A percentile compares a stretch with the other conserved stretches of the same genome.
These are phyloP conservation scores for Epinephelus moara DNA, from an alignment of 2,113 vertebrate species.

Conservation along the genomic window DNA sequence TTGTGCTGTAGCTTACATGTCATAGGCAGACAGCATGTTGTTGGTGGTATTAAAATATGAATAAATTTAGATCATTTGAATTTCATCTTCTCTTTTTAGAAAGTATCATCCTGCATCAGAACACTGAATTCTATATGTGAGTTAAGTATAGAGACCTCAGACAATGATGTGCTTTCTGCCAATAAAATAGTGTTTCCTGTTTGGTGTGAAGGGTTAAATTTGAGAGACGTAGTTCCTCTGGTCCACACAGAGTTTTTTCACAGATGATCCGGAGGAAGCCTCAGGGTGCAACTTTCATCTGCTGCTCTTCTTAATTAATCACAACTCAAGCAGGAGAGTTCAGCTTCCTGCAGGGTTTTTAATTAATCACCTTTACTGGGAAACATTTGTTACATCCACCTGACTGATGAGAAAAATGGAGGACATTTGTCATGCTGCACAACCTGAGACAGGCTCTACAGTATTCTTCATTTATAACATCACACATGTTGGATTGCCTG, in stretches of 20 bases:
- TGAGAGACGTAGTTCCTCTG: neutral
- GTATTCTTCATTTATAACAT: neutral
- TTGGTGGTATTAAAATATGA: too few relatives aligned
- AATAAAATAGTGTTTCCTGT: neutral
- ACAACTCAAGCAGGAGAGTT: constrained; percentile 42
- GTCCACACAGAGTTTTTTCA: constrained; percentile 10
- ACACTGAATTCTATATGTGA: too few relatives aligned
- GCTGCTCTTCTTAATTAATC: constrained; percentile 46
- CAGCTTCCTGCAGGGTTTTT: constrained; percentile 31
- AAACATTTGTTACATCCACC: constrained; percentile 20
- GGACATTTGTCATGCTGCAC: constrained; percentile 26
- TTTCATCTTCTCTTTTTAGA: too few relatives aligned
- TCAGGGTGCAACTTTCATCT: constrained; percentile 51
- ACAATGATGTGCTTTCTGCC: too few relatives aligned
- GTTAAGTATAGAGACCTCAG: too few relatives aligned
- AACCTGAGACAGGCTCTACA: neutral
- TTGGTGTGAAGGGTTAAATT: neutral
- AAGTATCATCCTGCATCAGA: too few relatives aligned
- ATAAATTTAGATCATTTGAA: too few relatives aligned
- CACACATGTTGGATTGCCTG: neutral
- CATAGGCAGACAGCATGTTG: too few relatives aligned
- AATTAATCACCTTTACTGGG: constrained; percentile 25
- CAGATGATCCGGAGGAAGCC: constrained; percentile 24
- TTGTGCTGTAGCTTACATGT: too few relatives aligned
- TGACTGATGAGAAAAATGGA: constrained; percentile 9